A percentile compares a stretch with the other conserved stretches of the same genome.
Evolutionary conservation across 2,113 vertebrate genomes (phyloP).

Genomic region (Lathamus discolor): DNA sequence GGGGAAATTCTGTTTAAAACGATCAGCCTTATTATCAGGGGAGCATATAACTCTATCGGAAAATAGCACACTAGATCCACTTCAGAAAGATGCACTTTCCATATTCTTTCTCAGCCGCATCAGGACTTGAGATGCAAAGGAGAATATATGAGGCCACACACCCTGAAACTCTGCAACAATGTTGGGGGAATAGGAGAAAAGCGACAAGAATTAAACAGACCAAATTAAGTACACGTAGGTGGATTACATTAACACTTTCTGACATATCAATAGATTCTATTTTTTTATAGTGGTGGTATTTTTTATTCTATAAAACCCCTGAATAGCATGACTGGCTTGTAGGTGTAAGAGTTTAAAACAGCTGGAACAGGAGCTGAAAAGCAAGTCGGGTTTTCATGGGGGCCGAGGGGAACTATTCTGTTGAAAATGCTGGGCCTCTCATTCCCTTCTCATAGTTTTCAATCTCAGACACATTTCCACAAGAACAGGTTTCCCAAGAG

Average conservation of each 20-base stretch:
- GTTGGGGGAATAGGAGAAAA: neutral
- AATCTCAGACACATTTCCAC: neutral
- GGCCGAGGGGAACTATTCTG: neutral
- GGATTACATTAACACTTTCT: constrained; percentile 40
- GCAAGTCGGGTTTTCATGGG: neutral
- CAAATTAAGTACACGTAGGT: constrained; percentile 11
- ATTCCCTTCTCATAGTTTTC: neutral
- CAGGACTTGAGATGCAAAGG: neutral
- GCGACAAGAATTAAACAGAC: neutral
- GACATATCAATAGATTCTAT: constrained; percentile 22
- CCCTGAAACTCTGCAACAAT: neutral
- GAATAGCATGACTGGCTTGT: neutral
- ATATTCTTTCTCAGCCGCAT: neutral
- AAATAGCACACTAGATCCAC: neutral
- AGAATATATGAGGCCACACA: fast-evolving
- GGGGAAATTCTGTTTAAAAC: neutral
- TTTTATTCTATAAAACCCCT: neutral
- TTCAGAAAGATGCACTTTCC: neutral
- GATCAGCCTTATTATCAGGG: neutral
- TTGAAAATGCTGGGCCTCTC: neutral
- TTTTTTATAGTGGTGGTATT: neutral
- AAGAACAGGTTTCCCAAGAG: neutral
- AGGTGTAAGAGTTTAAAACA: neutral
- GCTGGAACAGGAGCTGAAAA: neutral
- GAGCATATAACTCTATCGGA: neutral